Evolutionary conservation across 2,113 vertebrate species (phyloP), one percentile per base, ranked within the genome.

Genomic region (Hippotragus niger): DNA sequence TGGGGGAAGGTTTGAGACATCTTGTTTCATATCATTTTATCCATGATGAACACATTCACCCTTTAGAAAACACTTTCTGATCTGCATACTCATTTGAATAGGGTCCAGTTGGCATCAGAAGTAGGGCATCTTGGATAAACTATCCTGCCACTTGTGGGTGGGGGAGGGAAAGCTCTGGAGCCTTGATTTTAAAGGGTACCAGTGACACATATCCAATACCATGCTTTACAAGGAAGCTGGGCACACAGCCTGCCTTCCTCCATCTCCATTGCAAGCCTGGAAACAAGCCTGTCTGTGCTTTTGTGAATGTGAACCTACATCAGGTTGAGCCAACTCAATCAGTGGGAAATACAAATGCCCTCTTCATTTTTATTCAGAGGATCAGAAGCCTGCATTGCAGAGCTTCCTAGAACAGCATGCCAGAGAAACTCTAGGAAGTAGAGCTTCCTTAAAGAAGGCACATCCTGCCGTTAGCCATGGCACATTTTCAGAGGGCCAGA

Each of bases 351-450:
- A 97, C 95, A 97, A 97, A 97, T 95, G 83, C 78, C 96, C 80
- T 93, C 97, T 97, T 98, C 95, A 96, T 98, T 97, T 97, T 96
- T 80, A 98, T 97, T 96, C 97, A 97, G 91, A 62, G 71, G 96
- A 95, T 89, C 74, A 87, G 71, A 76, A 94, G 71, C 97, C 87
- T 71, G 55, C 19, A 80, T 57, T 74, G 40, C 89, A 87, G 82
- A 95, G 91, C 83, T 88, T 91, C 83, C 91, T 81, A 86, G 91
- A 82, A 87, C 27, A 31, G 71, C 67, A 57, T 45, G 93, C 96
- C 96, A 95, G 96, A 64, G 86, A 89, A 87, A 90, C 67, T 89
- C 78, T 71, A 71, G 83, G 96, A 97, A 98, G 87, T 2, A 36
- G 71, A 16, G 23, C 78, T 93, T 97, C 93, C 96, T 95, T 83